Evolutionary conservation across 2,113 vertebrate genomes (phyloP).

Genomic region (Oreotrochilus melanogaster): DNA sequence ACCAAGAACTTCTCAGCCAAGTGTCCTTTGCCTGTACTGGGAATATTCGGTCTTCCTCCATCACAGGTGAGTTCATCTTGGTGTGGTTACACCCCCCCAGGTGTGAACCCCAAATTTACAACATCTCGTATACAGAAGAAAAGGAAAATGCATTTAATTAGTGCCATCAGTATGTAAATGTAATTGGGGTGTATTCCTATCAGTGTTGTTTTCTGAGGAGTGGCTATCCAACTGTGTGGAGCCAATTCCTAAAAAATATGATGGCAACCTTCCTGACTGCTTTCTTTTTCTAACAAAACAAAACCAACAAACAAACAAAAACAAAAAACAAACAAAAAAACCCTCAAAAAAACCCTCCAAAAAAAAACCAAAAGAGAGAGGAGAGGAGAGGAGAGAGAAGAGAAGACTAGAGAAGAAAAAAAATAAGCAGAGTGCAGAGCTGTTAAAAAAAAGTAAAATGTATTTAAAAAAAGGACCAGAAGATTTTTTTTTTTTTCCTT

Average conservation of each 20-base stretch:
- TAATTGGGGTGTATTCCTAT: not conserved
- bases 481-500: not conserved
- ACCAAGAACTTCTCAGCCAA: not conserved
- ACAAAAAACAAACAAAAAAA: no score
- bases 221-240: not conserved
- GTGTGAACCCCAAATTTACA: not conserved
- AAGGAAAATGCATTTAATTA: not conserved
- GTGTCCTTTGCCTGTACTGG: not conserved
- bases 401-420: no score
- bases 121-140: not conserved
- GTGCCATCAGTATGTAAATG: not conserved
- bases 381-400: not conserved
- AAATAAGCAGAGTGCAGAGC: not conserved
- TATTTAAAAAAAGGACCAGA: not conserved
- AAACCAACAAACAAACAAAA: no score
- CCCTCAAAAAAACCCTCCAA: no score
- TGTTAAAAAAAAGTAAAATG: not conserved
- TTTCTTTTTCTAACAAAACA: not conserved
- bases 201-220: not conserved
- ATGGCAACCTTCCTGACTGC: not conserved
- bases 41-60: not conserved
- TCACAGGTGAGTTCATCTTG: accelerated
- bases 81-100: not conserved
- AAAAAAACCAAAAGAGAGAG: no score
- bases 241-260: not conserved